Percentiles rank a stretch among this genome's conserved stretches.
These are phyloP conservation scores for Synergus gifuensis DNA, from an alignment of 2,888 invertebrate species.

Conservation along the genomic window DNA sequence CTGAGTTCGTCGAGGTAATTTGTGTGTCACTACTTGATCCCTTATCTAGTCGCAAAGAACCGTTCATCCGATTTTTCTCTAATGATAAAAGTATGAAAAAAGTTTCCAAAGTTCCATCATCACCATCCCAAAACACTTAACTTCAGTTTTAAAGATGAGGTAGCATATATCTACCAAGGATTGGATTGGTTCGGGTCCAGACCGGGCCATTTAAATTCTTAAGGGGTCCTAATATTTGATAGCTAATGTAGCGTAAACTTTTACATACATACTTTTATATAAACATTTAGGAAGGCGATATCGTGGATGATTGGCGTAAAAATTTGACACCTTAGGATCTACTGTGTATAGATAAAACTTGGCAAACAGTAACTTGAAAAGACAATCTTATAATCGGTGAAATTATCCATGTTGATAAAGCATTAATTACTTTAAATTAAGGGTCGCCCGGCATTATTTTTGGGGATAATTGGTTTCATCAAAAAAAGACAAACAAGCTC, in stretches of 20 bases:
- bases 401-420: neutral
- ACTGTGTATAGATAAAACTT: no score
- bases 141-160: neutral
- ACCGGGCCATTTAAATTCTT: no score
- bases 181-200: no score
- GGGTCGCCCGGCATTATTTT: neutral
- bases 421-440: neutral
- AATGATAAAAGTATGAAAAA: slow-evolving; percentile 6
- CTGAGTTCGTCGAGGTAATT: slow-evolving; percentile 2
- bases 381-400: neutral
- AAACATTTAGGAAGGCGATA: no score
- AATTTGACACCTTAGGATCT: no score
- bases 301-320: no score
- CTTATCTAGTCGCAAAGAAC: slow-evolving; percentile 5
- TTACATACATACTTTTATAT: no score
- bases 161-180: no score
- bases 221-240: no score
- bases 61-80: slow-evolving; percentile 13
- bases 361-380: no score
- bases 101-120: slow-evolving; percentile 11
- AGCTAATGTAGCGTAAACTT: no score
- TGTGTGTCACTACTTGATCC: slow-evolving; percentile 30
- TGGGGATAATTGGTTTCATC: neutral
- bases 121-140: neutral
- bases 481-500: neutral